Evolutionary conservation across 1,140 invertebrate species (phyloP).

Genomic region (Hycleus phaleratus): DNA sequence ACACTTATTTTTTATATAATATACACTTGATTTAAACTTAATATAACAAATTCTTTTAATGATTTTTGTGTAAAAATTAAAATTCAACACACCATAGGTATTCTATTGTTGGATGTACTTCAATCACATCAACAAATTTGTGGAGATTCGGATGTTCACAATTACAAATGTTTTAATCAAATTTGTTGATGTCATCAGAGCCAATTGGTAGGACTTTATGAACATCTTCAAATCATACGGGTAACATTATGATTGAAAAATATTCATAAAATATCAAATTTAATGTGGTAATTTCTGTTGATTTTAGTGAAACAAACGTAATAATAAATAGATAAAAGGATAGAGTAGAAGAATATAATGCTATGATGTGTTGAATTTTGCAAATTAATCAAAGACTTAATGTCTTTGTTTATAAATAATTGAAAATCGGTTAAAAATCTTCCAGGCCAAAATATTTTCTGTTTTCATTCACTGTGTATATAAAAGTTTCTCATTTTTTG

Average conservation of each 20-base stretch:
- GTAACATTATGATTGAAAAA: slow-evolving; percentile 8
- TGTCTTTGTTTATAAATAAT: no score
- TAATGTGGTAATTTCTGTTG: no score
- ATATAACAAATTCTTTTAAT: no score
- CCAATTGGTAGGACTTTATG: slow-evolving; percentile 1
- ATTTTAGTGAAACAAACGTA: no score
- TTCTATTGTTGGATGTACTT: not conserved
- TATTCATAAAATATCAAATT: no score
- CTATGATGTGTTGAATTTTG: not conserved
- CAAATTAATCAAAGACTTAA: not conserved
- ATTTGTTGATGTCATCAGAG: not conserved
- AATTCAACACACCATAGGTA: slow-evolving; percentile 3
- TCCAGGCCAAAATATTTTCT: no score
- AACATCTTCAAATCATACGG: not conserved
- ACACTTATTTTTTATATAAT: no score
- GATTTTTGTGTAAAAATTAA: no score
- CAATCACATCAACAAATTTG: slow-evolving; percentile 5
- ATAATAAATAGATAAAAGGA: no score
- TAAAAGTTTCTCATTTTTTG: slow-evolving; percentile 1
- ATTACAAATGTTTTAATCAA: not conserved
- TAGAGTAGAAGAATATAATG: not conserved
- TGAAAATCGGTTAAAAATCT: no score
- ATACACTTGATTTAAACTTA: no score
- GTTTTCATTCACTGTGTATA: no score
- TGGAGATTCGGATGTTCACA: slow-evolving; percentile 7